phyloP scores from a whole-genome alignment of 2,113 vertebrate species.

The Cynocephalus volans region DNA sequence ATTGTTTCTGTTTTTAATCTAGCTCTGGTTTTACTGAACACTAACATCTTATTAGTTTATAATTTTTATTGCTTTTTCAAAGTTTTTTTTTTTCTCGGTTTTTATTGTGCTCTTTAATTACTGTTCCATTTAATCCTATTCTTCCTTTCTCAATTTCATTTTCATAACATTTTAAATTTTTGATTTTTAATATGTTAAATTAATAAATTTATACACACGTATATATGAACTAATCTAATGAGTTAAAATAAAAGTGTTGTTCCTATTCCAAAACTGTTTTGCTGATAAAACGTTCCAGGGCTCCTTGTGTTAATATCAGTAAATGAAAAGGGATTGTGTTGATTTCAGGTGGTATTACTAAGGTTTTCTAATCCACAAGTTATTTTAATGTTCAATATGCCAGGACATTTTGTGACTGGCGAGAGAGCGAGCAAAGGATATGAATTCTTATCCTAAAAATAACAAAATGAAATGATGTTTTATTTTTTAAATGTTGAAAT shows the following conservation, averaged over 20 bases:
- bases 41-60: not conserved
- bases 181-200: not conserved
- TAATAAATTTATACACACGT: not conserved
- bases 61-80: conserved; percentile 35
- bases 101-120: not conserved
- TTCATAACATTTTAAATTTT: not conserved
- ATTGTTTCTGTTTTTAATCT: not conserved
- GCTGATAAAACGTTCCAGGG: not conserved
- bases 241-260: not conserved
- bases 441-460: conserved; percentile 14
- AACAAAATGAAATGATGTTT: conserved; percentile 23
- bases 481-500: conserved; percentile 19
- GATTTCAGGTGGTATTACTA: not conserved
- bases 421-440: not conserved
- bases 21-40: not conserved
- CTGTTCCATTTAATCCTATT: not conserved
- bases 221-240: not conserved
- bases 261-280: not conserved
- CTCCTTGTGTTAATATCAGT: not conserved
- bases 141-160: not conserved
- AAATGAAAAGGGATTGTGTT: not conserved
- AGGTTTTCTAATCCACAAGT: not conserved
- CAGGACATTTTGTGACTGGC: conserved; percentile 13
- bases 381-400: conserved; percentile 19
- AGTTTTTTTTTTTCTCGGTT: not conserved